Evolutionary conservation across 1,140 invertebrate species (phyloP).

Genomic region (Drosophila miranda): DNA sequence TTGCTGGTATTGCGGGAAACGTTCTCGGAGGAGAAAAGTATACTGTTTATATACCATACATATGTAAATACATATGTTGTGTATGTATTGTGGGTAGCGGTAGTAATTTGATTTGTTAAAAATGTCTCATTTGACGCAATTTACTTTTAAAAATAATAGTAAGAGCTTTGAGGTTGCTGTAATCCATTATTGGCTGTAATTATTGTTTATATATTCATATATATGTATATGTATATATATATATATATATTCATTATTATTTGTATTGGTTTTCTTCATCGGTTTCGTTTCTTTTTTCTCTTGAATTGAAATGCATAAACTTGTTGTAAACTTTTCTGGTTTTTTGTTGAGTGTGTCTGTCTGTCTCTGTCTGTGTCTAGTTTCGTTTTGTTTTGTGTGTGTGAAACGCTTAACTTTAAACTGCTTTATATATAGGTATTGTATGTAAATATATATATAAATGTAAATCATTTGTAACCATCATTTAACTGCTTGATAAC

Average conservation of each 20-base stretch:
- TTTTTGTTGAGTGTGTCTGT: slow-evolving; percentile 23
- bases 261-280: slow-evolving; percentile 33
- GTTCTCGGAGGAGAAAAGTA: slow-evolving; percentile 55
- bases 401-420: slow-evolving; percentile 53
- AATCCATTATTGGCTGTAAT: slow-evolving; percentile 51
- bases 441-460: slow-evolving; percentile 40
- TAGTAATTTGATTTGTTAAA: slow-evolving; percentile 40
- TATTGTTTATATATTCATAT: slow-evolving; percentile 39
- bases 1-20: slow-evolving; percentile 24
- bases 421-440: slow-evolving; percentile 49
- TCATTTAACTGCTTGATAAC: slow-evolving; percentile 40
- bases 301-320: slow-evolving; percentile 51
- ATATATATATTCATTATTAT: slow-evolving; percentile 19
- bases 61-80: slow-evolving; percentile 21
- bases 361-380: slow-evolving; percentile 4
- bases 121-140: slow-evolving; percentile 31
- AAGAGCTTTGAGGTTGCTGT: slow-evolving; percentile 42
- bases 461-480: slow-evolving; percentile 50
- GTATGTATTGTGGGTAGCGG: slow-evolving; percentile 35
- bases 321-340: slow-evolving; percentile 25
- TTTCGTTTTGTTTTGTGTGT: slow-evolving; percentile 18
- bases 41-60: slow-evolving; percentile 49
- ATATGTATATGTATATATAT: slow-evolving; percentile 23
- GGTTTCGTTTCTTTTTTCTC: slow-evolving; percentile 33
- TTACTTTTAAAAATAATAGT: slow-evolving; percentile 50